Percentiles rank a stretch among this genome's conserved stretches.
Conservation (phyloP, 2,888 invertebrate species). For the Caradrina clavipalpis region DNA sequence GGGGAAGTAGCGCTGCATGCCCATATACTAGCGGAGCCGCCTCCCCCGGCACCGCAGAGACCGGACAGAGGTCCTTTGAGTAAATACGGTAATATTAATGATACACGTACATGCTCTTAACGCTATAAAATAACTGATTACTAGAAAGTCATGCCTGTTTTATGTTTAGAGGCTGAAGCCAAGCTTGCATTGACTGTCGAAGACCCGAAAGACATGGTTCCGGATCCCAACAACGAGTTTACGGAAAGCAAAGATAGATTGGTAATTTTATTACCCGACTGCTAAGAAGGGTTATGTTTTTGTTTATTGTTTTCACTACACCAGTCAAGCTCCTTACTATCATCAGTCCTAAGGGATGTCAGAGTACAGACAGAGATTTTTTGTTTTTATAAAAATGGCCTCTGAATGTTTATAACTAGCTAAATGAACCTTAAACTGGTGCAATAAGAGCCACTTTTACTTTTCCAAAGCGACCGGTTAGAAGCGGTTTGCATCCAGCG, state of each 20-base stretch:
- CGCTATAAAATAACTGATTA: not conserved
- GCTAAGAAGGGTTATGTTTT: not conserved
- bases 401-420: too few relatives aligned
- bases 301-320: not conserved
- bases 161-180: slow-evolving; percentile 39
- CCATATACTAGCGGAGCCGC: slow-evolving; percentile 83
- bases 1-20: slow-evolving; percentile 86
- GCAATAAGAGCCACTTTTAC: too few relatives aligned
- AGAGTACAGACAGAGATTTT: too few relatives aligned
- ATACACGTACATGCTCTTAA: not conserved
- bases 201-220: slow-evolving; percentile 49
- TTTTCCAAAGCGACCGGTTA: too few relatives aligned
- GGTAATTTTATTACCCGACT: slow-evolving; percentile 58
- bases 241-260: slow-evolving; percentile 74
- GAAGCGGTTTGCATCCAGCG: too few relatives aligned
- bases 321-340: not conserved
- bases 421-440: too few relatives aligned
- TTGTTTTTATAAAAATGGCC: too few relatives aligned
- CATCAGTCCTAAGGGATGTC: too few relatives aligned
- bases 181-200: slow-evolving; percentile 36
- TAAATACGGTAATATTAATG: slow-evolving; percentile 73
- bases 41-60: slow-evolving; percentile 79
- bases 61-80: slow-evolving; percentile 79
- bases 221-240: slow-evolving; percentile 62
- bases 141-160: not conserved